Conservation (phyloP, 2,888 invertebrate species). For the Sturmia bella region DNA sequence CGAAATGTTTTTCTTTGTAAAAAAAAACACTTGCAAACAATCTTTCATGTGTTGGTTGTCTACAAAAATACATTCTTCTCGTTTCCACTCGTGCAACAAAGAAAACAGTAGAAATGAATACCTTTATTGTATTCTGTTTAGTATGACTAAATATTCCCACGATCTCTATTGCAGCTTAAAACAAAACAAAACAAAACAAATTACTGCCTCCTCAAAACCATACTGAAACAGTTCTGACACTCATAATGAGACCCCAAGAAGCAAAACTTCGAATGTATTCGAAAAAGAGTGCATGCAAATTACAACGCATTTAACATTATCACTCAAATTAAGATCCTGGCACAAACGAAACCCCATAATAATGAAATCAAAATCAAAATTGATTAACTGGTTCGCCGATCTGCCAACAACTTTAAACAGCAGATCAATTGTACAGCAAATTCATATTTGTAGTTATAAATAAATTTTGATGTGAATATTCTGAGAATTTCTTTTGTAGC, state of each 20-base stretch:
- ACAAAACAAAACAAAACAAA: too few relatives aligned
- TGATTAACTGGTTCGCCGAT: slow-evolving; percentile 50
- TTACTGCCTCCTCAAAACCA: slow-evolving; percentile 22
- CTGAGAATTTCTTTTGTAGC: slow-evolving; percentile 57
- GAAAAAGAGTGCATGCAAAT: slow-evolving; percentile 34
- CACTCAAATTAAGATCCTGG: slow-evolving; percentile 62
- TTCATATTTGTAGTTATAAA: slow-evolving; percentile 41
- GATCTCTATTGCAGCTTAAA: slow-evolving; percentile 20
- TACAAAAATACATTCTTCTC: too few relatives aligned
- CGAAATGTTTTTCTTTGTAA: too few relatives aligned
- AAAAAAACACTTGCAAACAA: background rate
- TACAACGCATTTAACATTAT: slow-evolving; percentile 62
- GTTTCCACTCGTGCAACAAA: too few relatives aligned
- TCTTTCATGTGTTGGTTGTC: too few relatives aligned
- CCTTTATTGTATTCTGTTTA: background rate
- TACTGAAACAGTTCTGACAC: slow-evolving; percentile 45
- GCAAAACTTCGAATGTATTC: background rate
- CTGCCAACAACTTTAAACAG: slow-evolving; percentile 45
- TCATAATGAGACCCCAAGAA: slow-evolving; percentile 64
- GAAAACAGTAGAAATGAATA: background rate
- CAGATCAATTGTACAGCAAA: slow-evolving; percentile 25
- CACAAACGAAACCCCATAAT: slow-evolving; percentile 52
- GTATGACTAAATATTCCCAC: slow-evolving; percentile 42
- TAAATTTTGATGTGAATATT: slow-evolving; percentile 47
- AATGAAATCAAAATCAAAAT: slow-evolving; percentile 41